Evolutionary conservation across 1,140 invertebrate species (phyloP), one percentile per base, ranked within the genome.

Genomic region (Lucilia sericata): DNA sequence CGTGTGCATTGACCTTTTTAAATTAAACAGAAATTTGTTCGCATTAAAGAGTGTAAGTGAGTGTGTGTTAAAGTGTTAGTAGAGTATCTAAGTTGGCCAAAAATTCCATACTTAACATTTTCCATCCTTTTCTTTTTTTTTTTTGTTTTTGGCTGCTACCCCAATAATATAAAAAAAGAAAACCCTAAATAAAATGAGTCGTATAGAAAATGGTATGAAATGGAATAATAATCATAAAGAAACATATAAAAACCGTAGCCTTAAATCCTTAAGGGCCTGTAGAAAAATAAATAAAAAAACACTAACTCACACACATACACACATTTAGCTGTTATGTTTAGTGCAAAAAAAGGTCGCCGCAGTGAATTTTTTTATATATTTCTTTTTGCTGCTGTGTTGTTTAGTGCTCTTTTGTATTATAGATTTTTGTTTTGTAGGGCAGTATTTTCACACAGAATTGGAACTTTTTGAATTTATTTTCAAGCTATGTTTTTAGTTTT

Each of bases 1-100:
- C 17, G 17, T 70, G 60, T 70, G 60, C 60, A 70, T 70, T 70
- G 60, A 70, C 60, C 60, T 70, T 70, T 70, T 70, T 70, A 70
- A 70, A 70, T 21, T 70, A 70, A 70, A 21, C 51, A 60, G 17
- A 60, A 60, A 60, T 42, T 60, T 60, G 13, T 5, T 12, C 4
- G 51, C 51, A 42, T 42, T 42, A 42, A 30, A 42, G 42, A 55
- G 13, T 55, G 51, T 55, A 55, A 55, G 51, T 55, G 51, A 5
- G 51, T 55, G 51, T 55, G 17, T 14, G 42, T 42, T 42, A 42
- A 42, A 42, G 19, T 21, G 60, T 70, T 70, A 70, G 19, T 65
- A 19, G 60, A n/a, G 60, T 21, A 70, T 70, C 8, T 70, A 3
- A 21, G 17, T 70, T 19, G 60, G 60, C n/a, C 17, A 70, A 17